Evolutionary conservation across 2,888 invertebrate genomes (phyloP), one percentile per base, ranked within the genome.

Genomic region (Synanthedon formicaeformis): DNA sequence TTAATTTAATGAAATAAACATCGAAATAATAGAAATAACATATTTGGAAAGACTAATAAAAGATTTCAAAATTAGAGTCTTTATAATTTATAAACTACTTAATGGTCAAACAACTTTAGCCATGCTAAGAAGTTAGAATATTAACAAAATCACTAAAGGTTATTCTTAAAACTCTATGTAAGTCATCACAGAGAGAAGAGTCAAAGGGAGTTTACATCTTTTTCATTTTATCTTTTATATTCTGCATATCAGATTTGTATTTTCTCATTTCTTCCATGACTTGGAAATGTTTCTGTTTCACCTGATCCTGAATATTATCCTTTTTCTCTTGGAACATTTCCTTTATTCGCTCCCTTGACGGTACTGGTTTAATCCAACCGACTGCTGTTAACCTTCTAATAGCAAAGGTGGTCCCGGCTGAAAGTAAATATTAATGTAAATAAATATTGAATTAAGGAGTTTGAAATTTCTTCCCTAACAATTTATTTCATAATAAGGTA

Each of bases 321-420:
- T 90, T 91, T 59, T 86, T 88, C 61, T 89, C 91, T 61, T 89
- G 82, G 57, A 91, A 81, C 79, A 92, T 90, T 67, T 90, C 89
- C 68, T 90, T 91, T 10, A 92, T 78, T 59, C 90, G 74, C 62
- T 90, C 90, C 53, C 84, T 85, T 18, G 91, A 91, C 14, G 94
- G 93, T 40, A 94, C 92, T n/a, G 95, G 94, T 72, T 92, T 93
- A 56, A 96, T 93, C 75, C 93, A 92, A 51, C 97, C 97, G 73
- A 91, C 89, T 64, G 90, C 90, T 62, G 91, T 92, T 60, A 98
- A 86, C 67, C 92, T 93, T 65, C 91, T 95, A 55, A 97, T 96
- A 6, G 94, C 91, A 70, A 93, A 78, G 14, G 96, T 96, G 16
- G 97, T 96, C 50, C 95, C 95, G 62, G 94, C 95, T 94, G 23